phyloP scores from a whole-genome alignment of 2,113 vertebrate genomes.

The Maccullochella peelii region DNA sequence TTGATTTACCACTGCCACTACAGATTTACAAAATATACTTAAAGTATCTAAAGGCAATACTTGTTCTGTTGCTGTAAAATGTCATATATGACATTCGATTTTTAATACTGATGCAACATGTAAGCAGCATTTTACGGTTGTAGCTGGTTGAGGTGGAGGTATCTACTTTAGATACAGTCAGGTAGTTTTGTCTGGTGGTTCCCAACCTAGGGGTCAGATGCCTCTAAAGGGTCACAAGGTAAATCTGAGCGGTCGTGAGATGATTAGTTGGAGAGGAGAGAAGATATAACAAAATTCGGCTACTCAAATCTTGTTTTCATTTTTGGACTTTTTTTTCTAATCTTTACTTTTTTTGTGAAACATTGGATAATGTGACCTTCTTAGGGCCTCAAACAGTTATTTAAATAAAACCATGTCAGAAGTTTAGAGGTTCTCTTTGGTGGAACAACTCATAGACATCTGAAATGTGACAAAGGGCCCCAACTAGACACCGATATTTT shows the following conservation, averaged over 20 bases:
- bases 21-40: too few species aligned
- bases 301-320: background rate
- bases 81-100: too few species aligned
- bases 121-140: background rate
- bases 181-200: background rate
- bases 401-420: background rate
- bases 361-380: background rate
- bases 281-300: background rate
- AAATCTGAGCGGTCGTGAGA: background rate
- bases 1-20: background rate
- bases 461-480: too few species aligned
- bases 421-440: too few species aligned
- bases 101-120: too few species aligned
- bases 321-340: background rate
- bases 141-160: background rate
- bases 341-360: too few species aligned
- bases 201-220: background rate
- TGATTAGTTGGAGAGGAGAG: too few species aligned
- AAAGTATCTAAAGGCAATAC: too few species aligned
- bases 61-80: too few species aligned
- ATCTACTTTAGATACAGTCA: background rate
- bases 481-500: too few species aligned
- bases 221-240: background rate
- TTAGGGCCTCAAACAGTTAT: background rate
- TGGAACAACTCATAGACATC: too few species aligned